Base-by-base conservation (phyloP, 92 coral and sea anemone species). In the Desmophyllum pertusum region DNA sequence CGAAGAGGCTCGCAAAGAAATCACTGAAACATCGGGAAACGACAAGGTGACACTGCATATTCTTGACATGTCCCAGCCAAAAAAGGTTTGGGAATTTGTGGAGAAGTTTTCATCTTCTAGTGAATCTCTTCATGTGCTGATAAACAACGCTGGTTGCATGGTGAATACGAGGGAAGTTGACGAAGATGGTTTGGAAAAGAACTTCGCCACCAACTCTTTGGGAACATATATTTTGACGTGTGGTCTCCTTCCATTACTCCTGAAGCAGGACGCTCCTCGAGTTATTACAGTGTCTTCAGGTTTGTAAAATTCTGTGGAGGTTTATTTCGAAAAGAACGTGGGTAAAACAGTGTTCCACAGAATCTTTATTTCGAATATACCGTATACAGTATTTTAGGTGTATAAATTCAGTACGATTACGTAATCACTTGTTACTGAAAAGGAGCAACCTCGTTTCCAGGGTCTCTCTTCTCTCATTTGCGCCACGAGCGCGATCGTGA, bases 141-240 rank as follows among this genome's bases (percentile, higher is more conserved):
- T 96, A 5, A 95, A 95, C 89, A 95, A 95, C 73, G 98, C 98
- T 55, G 98, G 98, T 8, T 94, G 98, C 68, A 95, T 95, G 98
- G 93, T 95, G 21, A 94, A 95, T 52, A 70, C 91, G 0, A 88
- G 98, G 73, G 90, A 86, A 50, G 88, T 95, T 0, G 85, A 93
- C 9, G 90, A 83, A 43, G 94, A 95, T 51, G 98, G 98, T 14
- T 66, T 95, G 87, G 98, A 95, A 71, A 95, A 93, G 79, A 95
- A 95, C 84, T 95, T 95, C 82, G 98, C 98, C 13, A 95, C 98
- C 18, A 95, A 95, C 77, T 83, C 98, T 42, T 83, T 95, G 63
- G 98, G 98, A 46, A 95, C 98, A 74, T 95, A 89, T 77, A 86
- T 95, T 73, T 83, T 95, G 71, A 95, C 98, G 13, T 87, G 89